A percentile compares a stretch with the other conserved stretches of the same genome.
Conservation (phyloP, 2,888 invertebrate species). For the Drosophila gaucha region DNA sequence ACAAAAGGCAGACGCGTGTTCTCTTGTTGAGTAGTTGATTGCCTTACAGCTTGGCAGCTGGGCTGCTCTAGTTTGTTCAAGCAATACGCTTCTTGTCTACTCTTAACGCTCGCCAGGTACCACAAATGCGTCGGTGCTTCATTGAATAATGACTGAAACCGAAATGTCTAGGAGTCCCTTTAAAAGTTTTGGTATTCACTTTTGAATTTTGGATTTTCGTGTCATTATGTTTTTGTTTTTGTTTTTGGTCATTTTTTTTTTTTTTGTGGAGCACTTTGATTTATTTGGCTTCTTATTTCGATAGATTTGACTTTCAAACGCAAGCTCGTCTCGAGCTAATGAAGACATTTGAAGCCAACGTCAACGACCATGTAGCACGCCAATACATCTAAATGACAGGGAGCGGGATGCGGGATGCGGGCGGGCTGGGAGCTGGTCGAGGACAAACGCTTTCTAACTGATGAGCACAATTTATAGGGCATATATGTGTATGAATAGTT, state of each 20-base stretch:
- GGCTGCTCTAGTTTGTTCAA: slow-evolving; percentile 20
- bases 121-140: slow-evolving; percentile 17
- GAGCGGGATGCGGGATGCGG: not conserved
- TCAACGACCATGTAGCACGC: slow-evolving; percentile 49
- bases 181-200: slow-evolving; percentile 24
- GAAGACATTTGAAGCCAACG: slow-evolving; percentile 34
- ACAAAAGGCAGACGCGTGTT: slow-evolving; percentile 40
- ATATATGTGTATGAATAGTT: not conserved
- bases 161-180: slow-evolving; percentile 27
- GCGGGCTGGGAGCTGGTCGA: slow-evolving; percentile 4
- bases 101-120: slow-evolving; percentile 21
- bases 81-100: slow-evolving; percentile 5
- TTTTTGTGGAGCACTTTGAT: slow-evolving; percentile 56
- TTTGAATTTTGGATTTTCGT: slow-evolving; percentile 13
- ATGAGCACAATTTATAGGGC: slow-evolving; percentile 39
- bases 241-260: slow-evolving; percentile 23
- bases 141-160: slow-evolving; percentile 39
- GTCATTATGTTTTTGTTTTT: slow-evolving; percentile 19
- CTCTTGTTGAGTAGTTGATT: slow-evolving; percentile 19
- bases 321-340: slow-evolving; percentile 35
- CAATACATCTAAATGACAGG: slow-evolving; percentile 38
- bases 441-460: slow-evolving; percentile 61
- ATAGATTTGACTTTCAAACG: slow-evolving; percentile 68
- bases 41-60: slow-evolving; percentile 2
- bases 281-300: slow-evolving; percentile 59